phyloP scores from a whole-genome alignment of 1,140 invertebrate genomes.

The Leptinotarsa texana region DNA sequence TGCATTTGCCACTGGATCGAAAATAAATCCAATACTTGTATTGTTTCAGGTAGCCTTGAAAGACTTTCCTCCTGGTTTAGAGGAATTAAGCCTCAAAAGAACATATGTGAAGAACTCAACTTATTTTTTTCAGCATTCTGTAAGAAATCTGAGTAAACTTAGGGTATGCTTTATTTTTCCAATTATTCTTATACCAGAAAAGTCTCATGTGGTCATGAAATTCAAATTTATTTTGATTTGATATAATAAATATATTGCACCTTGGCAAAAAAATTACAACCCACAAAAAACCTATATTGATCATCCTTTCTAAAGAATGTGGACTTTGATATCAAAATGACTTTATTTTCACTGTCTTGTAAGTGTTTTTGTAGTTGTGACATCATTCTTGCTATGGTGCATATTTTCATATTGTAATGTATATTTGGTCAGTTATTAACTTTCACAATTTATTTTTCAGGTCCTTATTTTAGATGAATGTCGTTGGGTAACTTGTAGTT shows the following conservation, averaged over 20 bases:
- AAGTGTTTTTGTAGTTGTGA: too few relatives aligned
- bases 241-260: background rate
- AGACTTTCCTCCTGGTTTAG: slow-evolving; percentile 41
- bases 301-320: too few relatives aligned
- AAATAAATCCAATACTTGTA: too few relatives aligned
- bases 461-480: slow-evolving; percentile 48
- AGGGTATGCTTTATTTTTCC: slow-evolving; percentile 36
- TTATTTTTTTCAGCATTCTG: slow-evolving; percentile 40
- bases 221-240: background rate
- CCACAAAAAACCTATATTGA: too few relatives aligned
- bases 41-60: slow-evolving; percentile 27
- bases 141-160: slow-evolving; percentile 41
- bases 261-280: background rate
- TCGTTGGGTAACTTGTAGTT: slow-evolving; percentile 41
- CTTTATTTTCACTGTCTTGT: too few relatives aligned
- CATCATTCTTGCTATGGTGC: too few relatives aligned
- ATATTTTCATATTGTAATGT: too few relatives aligned
- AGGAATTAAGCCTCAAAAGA: slow-evolving; percentile 45
- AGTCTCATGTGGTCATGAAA: slow-evolving; percentile 2
- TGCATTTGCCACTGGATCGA: too few relatives aligned
- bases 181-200: background rate
- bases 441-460: slow-evolving; percentile 32
- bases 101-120: slow-evolving; percentile 36
- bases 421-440: too few relatives aligned
- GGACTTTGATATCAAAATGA: too few relatives aligned